A percentile compares a stretch with the other conserved stretches of the same genome.
Conservation (phyloP, 2,113 vertebrate genomes). For the Embiotoca jacksoni region DNA sequence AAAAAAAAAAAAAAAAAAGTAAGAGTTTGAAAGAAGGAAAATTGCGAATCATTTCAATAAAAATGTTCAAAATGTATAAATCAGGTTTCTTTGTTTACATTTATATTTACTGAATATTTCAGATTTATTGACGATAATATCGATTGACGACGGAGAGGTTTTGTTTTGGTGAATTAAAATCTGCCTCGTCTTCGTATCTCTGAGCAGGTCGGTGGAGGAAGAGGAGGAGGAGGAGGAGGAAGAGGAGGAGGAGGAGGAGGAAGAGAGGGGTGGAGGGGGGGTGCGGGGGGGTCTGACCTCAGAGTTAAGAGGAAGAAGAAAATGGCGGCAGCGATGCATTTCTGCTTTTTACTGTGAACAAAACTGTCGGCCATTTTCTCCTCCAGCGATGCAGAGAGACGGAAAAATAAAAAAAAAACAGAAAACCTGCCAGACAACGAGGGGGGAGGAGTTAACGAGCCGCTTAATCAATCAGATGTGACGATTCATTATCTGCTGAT, state of each 20-base stretch:
- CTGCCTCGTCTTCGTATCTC: neutral
- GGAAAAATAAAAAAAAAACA: neutral
- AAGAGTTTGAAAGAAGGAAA: too few relatives aligned
- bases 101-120: neutral
- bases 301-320: conserved; percentile 35
- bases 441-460: neutral
- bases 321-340: conserved; percentile 49
- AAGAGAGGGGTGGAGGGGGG: neutral
- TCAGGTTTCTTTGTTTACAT: too few relatives aligned
- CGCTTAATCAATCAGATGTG: neutral
- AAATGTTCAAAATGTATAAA: too few relatives aligned
- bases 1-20: too few relatives aligned
- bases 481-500: neutral
- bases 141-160: neutral
- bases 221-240: too few relatives aligned
- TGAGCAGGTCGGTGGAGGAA: neutral
- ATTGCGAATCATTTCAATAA: too few relatives aligned
- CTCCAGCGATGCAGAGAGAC: conserved; percentile 14
- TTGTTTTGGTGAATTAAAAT: neutral
- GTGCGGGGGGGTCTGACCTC: conserved; percentile 8
- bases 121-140: neutral
- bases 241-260: too few relatives aligned
- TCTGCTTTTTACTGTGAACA: neutral
- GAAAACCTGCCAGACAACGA: neutral
- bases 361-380: conserved; percentile 48